Evolutionary conservation across 2,113 vertebrate genomes (phyloP).

Genomic region (Scatophagus argus): DNA sequence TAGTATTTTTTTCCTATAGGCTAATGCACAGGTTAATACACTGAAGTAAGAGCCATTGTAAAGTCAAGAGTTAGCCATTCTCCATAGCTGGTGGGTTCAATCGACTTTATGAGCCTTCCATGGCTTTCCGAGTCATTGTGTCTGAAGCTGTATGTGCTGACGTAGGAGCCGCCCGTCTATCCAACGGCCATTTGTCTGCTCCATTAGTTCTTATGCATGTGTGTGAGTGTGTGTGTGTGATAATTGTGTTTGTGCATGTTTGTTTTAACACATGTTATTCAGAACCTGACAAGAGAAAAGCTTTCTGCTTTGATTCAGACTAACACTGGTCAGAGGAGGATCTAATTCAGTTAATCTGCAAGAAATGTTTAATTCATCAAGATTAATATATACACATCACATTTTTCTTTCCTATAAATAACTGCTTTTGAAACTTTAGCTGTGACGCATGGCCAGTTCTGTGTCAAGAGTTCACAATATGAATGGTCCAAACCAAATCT

Average conservation of each 20-base stretch:
- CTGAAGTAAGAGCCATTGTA: slow-evolving; percentile 18
- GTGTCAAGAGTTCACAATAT: neutral
- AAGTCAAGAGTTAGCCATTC: slow-evolving; percentile 55
- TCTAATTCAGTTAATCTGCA: neutral
- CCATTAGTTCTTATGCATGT: slow-evolving; percentile 64
- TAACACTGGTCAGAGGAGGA: neutral
- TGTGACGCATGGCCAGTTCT: neutral
- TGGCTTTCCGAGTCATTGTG: slow-evolving; percentile 66
- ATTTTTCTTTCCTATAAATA: neutral
- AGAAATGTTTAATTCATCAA: neutral
- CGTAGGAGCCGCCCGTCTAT: slow-evolving; percentile 45
- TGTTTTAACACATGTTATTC: slow-evolving; percentile 34
- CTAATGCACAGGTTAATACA: slow-evolving; percentile 52
- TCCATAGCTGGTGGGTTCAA: slow-evolving; percentile 66
- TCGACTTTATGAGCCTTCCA: slow-evolving; percentile 53
- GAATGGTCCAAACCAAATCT: slow-evolving; percentile 7
- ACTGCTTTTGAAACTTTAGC: slow-evolving; percentile 11
- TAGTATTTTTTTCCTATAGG: slow-evolving; percentile 38
- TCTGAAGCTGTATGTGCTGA: slow-evolving; percentile 65
- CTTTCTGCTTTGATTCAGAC: neutral
- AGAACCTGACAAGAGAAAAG: slow-evolving; percentile 15
- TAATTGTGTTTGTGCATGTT: slow-evolving; percentile 46
- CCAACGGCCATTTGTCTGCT: slow-evolving; percentile 49
- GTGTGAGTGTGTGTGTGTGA: slow-evolving; percentile 37
- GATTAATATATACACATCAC: neutral